phyloP scores from a whole-genome alignment of 1,140 invertebrate species.

The Diploscapter pachys region DNA sequence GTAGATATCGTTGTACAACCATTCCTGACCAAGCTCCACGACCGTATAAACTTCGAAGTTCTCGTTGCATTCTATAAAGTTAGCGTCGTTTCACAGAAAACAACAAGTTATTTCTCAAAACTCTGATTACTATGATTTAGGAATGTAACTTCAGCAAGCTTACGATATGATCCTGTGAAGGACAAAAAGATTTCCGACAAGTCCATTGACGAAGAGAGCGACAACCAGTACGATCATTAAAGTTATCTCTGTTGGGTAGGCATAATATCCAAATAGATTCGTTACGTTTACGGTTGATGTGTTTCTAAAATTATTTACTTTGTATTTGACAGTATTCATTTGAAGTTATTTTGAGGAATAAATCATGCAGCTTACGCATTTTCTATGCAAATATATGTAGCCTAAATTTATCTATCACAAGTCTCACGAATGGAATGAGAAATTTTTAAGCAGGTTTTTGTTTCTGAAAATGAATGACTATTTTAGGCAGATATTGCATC shows the following conservation, averaged over 20 bases:
- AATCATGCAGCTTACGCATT: too few species aligned
- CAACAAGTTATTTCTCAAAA: background rate
- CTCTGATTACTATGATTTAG: constrained; percentile 8
- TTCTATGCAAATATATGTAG: too few species aligned
- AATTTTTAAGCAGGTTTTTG: too few species aligned
- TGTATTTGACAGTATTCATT: too few species aligned
- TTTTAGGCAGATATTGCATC: too few species aligned
- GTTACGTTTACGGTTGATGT: too few species aligned
- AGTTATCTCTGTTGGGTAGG: background rate
- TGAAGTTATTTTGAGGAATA: too few species aligned
- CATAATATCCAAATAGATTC: too few species aligned
- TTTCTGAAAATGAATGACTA: too few species aligned
- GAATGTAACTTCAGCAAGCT: background rate
- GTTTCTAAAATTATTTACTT: too few species aligned
- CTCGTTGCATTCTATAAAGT: background rate
- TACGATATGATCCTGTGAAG: constrained; percentile 22
- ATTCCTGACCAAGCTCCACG: constrained; percentile 3
- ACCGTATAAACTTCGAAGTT: background rate
- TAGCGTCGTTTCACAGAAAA: background rate
- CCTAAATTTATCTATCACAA: too few species aligned
- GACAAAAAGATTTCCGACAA: constrained; percentile 20
- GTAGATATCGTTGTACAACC: constrained; percentile 16
- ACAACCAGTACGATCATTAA: constrained; percentile 14
- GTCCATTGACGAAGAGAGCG: constrained; percentile 23
- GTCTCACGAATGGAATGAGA: too few species aligned